A percentile compares a stretch with the other conserved stretches of the same genome.
These are phyloP conservation scores for Silurus glanis DNA, from an alignment of 2,113 vertebrate species.

Conservation along the genomic window DNA sequence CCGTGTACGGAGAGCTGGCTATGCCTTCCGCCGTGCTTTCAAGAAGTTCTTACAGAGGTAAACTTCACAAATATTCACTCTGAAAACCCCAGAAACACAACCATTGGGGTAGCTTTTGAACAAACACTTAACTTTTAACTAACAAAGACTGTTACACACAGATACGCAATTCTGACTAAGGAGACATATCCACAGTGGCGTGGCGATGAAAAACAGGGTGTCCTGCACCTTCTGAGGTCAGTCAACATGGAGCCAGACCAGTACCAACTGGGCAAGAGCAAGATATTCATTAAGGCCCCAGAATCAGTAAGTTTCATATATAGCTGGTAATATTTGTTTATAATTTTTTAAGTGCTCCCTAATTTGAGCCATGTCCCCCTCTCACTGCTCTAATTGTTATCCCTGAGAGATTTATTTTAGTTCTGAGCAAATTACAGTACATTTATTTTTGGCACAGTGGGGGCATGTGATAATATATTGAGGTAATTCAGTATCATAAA, in stretches of 20 bases:
- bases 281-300: slow-evolving; percentile 83
- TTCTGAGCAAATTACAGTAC: slow-evolving; percentile 20
- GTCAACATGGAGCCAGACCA: slow-evolving; percentile 83
- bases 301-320: slow-evolving; percentile 71
- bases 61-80: neutral
- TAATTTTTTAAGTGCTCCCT: neutral
- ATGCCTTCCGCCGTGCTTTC: slow-evolving; percentile 75
- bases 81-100: neutral
- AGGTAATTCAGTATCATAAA: slow-evolving; percentile 18
- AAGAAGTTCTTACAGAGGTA: slow-evolving; percentile 80
- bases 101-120: too few relatives aligned
- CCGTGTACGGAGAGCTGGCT: slow-evolving; percentile 76
- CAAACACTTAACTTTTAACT: neutral
- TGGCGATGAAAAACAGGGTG: slow-evolving; percentile 75
- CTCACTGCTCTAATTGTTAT: slow-evolving; percentile 1
- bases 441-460: neutral
- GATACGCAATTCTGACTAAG: slow-evolving; percentile 81
- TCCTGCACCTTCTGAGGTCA: slow-evolving; percentile 76
- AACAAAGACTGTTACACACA: slow-evolving; percentile 46
- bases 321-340: neutral
- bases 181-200: slow-evolving; percentile 79
- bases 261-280: slow-evolving; percentile 79
- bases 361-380: slow-evolving; percentile 9
- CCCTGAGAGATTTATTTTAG: slow-evolving; percentile 19
- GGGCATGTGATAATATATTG: neutral